Base-by-base conservation (phyloP, 2,888 invertebrate species). In the Thumatha senex region DNA sequence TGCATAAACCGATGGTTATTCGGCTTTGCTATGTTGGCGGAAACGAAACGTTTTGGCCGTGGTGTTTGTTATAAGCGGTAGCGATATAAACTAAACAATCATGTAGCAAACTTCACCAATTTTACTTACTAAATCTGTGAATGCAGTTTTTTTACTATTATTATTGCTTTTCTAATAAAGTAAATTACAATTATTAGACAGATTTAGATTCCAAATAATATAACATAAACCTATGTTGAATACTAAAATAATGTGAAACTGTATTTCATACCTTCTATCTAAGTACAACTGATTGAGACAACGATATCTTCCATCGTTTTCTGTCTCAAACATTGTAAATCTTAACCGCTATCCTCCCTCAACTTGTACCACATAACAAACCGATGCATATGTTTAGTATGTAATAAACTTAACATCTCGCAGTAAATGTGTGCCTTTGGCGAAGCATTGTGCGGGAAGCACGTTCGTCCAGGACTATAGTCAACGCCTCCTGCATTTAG, bases 1-100 rank as follows among this genome's bases (percentile, higher is more conserved):
- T 84, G 74, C 88, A 87, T 87, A 87, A 89, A 87, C 72, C 67
- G 56, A 61, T 64, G 70, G 70, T 74, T 80, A 83, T 86, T 82
- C 78, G 76, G 74, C 56, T 67, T 58, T 65, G 71, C 62, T 68
- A 60, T 67, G 77, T 78, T 78, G 80, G 78, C 80, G 84, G 85
- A 83, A 84, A 85, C 80, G 76, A 77, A 79, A 69, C 47, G n/a
- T 40, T 40, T 70, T 60, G 46, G 40, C 54, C 54, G 43, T 59
- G 67, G 74, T 46, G n/a, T 45, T 59, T 69, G 56, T 12, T 24
- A 51, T 0, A 36, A 48, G 63, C 48, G 50, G 36, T 30, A 0
- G 43, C 36, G 50, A 9, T 15, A 24, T 24, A 24, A 24, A 24
- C n/a, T n/a, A n/a, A n/a, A n/a, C n/a, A n/a, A n/a, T n/a, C n/a